Evolutionary conservation across 2,113 vertebrate genomes (phyloP), one percentile per base, ranked within the genome.

Genomic region (Hypocryptadius cinnamomeus): DNA sequence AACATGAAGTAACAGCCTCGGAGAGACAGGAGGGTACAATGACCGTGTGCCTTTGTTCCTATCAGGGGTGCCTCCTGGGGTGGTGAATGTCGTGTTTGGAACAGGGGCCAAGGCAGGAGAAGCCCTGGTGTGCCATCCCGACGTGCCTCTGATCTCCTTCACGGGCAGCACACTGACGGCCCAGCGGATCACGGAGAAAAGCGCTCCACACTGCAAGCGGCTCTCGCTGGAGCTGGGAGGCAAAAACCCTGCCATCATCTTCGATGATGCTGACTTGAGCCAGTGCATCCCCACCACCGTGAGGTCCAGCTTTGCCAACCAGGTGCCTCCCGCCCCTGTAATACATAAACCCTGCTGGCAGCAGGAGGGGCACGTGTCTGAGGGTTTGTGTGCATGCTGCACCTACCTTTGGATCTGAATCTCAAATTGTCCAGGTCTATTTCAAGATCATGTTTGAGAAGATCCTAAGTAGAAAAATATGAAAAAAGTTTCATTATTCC

Each of bases 161-260:
- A 99, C 99, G 2, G 99, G 99, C 40, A 99, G 99, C 96, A 99
- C 99, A 0, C 97, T 97, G 23, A 99, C 99, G 0, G 99, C 99
- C 0, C 98, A 97, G 92, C 91, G 92, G 14, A 99, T 99, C 97
- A 98, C 53, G 0, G 98, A 98, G 96, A 98, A 97, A 15, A 98
- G 98, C 7, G 99, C 99, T 47, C 98, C 98, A 0, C 97, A 98
- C 93, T 99, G 98, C 93, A 99, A 99, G 96, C 99, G 98, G 63
- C 98, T 99, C n/a, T 99, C 99, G 0, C 80, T 99, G 94, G 99
- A 99, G 93, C 97, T 99, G 39, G 99, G 99, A 9, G 99, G 99
- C 42, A 99, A 99, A 96, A 99, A 99, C 85, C 99, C 99, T 0
- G 99, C 99, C 2, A 95, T 99, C 22, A 19, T 99, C 72, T 99